These are phyloP conservation scores for Panagrolaimus sp. DNA, from an alignment of 1,140 invertebrate genomes.

Conservation along the genomic window DNA sequence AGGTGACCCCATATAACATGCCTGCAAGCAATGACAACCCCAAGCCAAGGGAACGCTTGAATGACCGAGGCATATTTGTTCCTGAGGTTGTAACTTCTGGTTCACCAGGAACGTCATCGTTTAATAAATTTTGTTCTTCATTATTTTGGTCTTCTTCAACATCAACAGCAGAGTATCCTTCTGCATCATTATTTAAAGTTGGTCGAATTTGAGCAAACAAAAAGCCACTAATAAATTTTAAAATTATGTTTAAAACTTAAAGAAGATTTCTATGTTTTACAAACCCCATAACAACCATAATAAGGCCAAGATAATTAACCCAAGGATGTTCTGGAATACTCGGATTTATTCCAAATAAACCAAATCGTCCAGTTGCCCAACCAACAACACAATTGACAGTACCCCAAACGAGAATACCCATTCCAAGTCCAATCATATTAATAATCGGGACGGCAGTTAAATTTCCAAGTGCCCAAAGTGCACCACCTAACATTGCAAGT, in stretches of 20 bases:
- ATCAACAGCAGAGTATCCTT: neutral
- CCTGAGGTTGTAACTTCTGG: neutral
- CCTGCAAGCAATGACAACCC: slow-evolving; percentile 60
- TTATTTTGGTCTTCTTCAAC: neutral
- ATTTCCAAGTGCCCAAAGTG: slow-evolving; percentile 44
- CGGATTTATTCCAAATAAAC: slow-evolving; percentile 60
- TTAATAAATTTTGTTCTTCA: neutral
- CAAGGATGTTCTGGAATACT: slow-evolving; percentile 45
- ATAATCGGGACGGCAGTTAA: slow-evolving; percentile 49
- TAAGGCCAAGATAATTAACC: slow-evolving; percentile 61
- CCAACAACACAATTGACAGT: slow-evolving; percentile 46
- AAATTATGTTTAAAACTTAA: neutral
- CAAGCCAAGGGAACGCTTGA: slow-evolving; percentile 40
- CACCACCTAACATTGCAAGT: slow-evolving; percentile 42
- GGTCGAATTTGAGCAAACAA: slow-evolving; percentile 35
- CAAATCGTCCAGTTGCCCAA: slow-evolving; percentile 63
- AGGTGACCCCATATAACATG: slow-evolving; percentile 61
- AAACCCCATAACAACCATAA: slow-evolving; percentile 59
- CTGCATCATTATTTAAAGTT: neutral
- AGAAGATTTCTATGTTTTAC: neutral
- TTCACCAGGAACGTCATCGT: neutral
- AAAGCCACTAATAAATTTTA: slow-evolving; percentile 32
- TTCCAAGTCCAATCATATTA: slow-evolving; percentile 48
- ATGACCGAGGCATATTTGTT: neutral
- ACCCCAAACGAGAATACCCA: slow-evolving; percentile 55